Evolutionary conservation across 2,113 vertebrate species (phyloP).

Genomic region (Neodon shergylaensis): DNA sequence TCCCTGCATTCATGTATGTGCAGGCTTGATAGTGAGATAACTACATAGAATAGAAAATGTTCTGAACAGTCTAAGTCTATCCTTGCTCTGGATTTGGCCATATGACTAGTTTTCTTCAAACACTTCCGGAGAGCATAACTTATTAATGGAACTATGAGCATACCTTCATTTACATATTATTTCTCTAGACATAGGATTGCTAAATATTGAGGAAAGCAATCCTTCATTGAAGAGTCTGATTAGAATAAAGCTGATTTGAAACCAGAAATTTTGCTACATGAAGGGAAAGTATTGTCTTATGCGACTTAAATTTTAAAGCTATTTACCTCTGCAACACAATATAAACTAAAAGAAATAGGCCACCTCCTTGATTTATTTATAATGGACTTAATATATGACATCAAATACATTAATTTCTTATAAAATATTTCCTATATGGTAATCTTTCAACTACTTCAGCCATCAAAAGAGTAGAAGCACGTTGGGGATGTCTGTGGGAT

Average conservation of each 20-base stretch:
- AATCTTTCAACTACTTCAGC: not conserved
- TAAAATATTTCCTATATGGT: not conserved
- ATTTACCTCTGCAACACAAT: not conserved
- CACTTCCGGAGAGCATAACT: not conserved
- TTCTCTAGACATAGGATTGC: not conserved
- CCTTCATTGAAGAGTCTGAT: not conserved
- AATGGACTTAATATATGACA: not conserved
- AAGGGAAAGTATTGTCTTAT: not conserved
- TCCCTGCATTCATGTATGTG: not conserved
- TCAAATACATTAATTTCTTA: not conserved
- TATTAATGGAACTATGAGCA: not conserved
- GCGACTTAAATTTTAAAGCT: not conserved
- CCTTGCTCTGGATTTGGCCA: not conserved
- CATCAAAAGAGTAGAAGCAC: not conserved
- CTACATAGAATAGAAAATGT: too few species aligned
- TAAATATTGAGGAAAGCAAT: not conserved
- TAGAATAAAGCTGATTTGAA: not conserved
- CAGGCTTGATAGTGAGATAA: not conserved
- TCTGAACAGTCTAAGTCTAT: accelerated
- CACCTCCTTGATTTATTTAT: not conserved
- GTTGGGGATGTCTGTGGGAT: not conserved
- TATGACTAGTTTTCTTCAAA: not conserved
- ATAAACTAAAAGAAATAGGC: not conserved
- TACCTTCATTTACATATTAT: not conserved
- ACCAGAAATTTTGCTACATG: not conserved